Base-by-base conservation (phyloP, 2,888 invertebrate genomes). In the Cheilosia grossa region DNA sequence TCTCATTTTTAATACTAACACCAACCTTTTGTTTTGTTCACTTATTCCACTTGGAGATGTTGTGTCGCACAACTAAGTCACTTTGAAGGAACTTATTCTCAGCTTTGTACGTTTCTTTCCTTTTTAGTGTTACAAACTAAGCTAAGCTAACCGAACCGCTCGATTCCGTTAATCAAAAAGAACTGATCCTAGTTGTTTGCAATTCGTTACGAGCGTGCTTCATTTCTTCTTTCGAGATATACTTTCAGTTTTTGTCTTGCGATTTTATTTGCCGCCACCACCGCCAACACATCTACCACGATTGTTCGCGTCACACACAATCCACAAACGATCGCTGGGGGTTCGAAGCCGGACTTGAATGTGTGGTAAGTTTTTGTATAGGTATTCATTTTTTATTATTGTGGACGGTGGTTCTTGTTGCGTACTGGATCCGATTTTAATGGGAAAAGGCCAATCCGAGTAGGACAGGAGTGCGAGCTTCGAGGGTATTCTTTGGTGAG, bases 131-230 rank as follows among this genome's bases (percentile, higher is more conserved):
- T 53, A 59, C 61, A 40, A 64, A 74, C 51, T 81, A 77, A 85
- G 81, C 75, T 27, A 70, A 85, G 83, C 83, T 27, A 70, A 85
- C 77, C 85, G 85, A 85, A 88, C 90, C 89, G 89, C 87, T 88
- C 90, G 88, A 87, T 88, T 90, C 88, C 89, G 89, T 87, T 88
- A 89, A 88, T 88, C 89, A 88, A 89, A 89, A 89, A 91, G 89
- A 91, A 91, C 90, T 91, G 89, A 90, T 87, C 87, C 77, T 81
- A 74, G 70, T 51, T 19, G 51, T 47, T 58, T 63, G 56, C 66
- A 66, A 56, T 49, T 72, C 70, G 72, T 59, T 24, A 47, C 61
- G 21, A 85, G 75, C 72, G 77, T 67, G 75, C 81, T 75, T 83
- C 61, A 75, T 70, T 72, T 77, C 72, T 85, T 81, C 64, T 56